Conservation (phyloP, 2,888 invertebrate genomes). For the Polietes domitor region DNA sequence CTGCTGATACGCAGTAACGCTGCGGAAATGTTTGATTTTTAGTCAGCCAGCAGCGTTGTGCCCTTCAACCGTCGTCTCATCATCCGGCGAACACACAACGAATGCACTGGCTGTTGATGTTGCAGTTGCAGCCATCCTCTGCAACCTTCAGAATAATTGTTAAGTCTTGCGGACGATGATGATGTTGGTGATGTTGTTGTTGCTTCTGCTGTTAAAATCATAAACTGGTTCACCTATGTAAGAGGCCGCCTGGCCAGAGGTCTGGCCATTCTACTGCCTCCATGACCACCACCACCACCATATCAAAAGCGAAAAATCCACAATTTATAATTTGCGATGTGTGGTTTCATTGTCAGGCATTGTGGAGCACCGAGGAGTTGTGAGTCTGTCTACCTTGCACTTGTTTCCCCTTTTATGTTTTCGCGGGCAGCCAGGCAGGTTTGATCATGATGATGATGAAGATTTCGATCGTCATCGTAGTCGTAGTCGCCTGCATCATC, state of each 20-base stretch:
- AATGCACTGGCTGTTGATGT: neutral
- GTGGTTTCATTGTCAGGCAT: neutral
- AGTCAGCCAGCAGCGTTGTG: neutral
- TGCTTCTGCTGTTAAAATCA: neutral
- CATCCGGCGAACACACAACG: neutral
- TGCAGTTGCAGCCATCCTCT: conserved; percentile 32
- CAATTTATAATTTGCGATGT: conserved; percentile 55
- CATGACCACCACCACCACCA: neutral
- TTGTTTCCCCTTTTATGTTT: conserved; percentile 7
- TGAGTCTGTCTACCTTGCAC: neutral
- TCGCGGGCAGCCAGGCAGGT: conserved; percentile 40
- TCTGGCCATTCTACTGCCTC: neutral
- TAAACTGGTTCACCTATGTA: conserved; percentile 60
- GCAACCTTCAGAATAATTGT: conserved; percentile 63
- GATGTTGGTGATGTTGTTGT: neutral
- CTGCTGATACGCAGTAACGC: conserved; percentile 14
- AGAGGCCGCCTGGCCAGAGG: neutral
- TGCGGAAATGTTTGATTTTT: conserved; percentile 51
- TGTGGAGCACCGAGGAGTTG: too few relatives aligned
- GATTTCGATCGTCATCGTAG: neutral
- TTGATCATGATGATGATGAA: neutral
- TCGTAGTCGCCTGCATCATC: too few relatives aligned
- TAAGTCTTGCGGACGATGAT: conserved; percentile 20
- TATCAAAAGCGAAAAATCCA: conserved; percentile 52
- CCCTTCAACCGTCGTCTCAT: conserved; percentile 26